Evolutionary conservation across 2,113 vertebrate species (phyloP).

Genomic region (Hypanus sabinus): DNA sequence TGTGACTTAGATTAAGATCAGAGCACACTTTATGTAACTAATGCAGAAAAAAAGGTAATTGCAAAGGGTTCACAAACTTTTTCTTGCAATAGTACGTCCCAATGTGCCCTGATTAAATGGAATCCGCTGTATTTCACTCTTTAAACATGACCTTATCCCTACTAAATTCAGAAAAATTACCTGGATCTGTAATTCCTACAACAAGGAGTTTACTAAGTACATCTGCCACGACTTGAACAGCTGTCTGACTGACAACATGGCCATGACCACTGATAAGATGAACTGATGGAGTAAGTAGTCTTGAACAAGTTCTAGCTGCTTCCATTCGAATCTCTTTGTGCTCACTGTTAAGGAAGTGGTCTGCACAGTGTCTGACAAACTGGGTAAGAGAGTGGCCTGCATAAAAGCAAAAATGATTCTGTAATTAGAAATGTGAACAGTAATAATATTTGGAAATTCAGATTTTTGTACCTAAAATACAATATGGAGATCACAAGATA

Average conservation of each 20-base stretch:
- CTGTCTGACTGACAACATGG: slow-evolving; percentile 91
- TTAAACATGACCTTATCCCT: not conserved
- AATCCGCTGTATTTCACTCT: not conserved
- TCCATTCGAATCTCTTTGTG: slow-evolving; percentile 98
- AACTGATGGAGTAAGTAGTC: slow-evolving; percentile 88
- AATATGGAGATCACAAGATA: not conserved
- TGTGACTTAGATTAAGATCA: too few relatives aligned
- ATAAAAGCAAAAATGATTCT: not conserved
- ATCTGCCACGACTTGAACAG: slow-evolving; percentile 93
- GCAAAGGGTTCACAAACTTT: too few relatives aligned
- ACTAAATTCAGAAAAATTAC: slow-evolving; percentile 50
- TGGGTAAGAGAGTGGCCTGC: slow-evolving; percentile 94
- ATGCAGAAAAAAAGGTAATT: too few relatives aligned
- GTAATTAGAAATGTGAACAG: not conserved
- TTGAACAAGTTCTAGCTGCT: slow-evolving; percentile 87
- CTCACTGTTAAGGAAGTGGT: slow-evolving; percentile 94
- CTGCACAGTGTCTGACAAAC: slow-evolving; percentile 96
- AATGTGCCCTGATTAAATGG: too few relatives aligned
- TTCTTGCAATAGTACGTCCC: too few relatives aligned
- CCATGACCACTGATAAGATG: slow-evolving; percentile 84
- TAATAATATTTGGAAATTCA: not conserved
- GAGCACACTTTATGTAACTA: too few relatives aligned
- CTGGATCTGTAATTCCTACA: slow-evolving; percentile 95
- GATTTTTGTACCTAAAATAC: not conserved
- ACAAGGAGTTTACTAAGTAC: slow-evolving; percentile 95